Evolutionary conservation across 2,797 vertebrate genomes (phyloP).

Genomic region (Liparis tanakae): DNA sequence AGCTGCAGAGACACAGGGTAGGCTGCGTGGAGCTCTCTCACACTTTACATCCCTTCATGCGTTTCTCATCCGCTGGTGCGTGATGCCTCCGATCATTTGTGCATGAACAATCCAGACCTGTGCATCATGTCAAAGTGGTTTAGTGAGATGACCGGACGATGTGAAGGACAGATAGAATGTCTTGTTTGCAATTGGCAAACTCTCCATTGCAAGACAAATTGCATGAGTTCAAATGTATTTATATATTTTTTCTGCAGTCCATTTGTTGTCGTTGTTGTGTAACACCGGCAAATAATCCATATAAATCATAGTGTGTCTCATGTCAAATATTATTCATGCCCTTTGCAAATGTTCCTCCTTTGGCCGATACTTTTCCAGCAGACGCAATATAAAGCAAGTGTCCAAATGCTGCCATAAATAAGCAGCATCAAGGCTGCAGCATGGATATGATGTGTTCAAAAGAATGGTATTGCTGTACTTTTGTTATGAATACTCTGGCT

Average conservation of each 20-base stretch:
- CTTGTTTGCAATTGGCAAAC: neutral
- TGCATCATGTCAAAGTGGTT: conserved; percentile 17
- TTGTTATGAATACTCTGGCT: conserved; percentile 21
- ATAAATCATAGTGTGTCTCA: conserved; percentile 6
- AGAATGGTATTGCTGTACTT: neutral
- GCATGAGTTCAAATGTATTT: neutral
- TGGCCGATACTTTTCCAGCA: conserved; percentile 19
- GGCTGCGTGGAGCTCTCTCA: conserved; percentile 12
- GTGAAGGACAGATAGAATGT: neutral
- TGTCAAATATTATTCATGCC: conserved; percentile 14
- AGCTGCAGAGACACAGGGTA: conserved; percentile 28
- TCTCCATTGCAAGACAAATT: neutral
- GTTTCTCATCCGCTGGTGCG: conserved; percentile 6
- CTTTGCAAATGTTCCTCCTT: conserved; percentile 5
- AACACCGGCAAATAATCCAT: neutral
- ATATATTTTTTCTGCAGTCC: neutral
- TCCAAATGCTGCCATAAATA: conserved; percentile 43
- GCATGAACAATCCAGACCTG: conserved; percentile 15
- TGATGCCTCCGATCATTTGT: neutral
- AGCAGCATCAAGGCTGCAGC: conserved; percentile 43
- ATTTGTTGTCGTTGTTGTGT: neutral
- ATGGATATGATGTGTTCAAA: conserved; percentile 5
- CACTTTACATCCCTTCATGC: conserved; percentile 12
- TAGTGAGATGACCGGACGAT: conserved; percentile 8
- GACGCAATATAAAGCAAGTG: conserved; percentile 29